Evolutionary conservation across 2,113 vertebrate species (phyloP).

Genomic region (Pollimyrus isidori): DNA sequence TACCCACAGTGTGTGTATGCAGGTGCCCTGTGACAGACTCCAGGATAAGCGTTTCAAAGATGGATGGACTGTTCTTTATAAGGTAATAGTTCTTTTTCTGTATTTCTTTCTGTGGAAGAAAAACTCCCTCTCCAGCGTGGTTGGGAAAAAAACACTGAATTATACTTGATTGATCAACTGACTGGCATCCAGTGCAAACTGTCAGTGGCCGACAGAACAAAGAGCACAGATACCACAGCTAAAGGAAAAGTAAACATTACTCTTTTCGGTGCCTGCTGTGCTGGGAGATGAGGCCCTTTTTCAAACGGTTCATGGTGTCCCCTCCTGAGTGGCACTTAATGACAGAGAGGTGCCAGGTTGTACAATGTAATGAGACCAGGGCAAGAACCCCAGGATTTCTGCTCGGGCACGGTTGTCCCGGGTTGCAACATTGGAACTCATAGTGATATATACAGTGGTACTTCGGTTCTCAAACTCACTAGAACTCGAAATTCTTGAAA

Average conservation of each 20-base stretch:
- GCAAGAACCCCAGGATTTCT: neutral
- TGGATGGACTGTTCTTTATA: neutral
- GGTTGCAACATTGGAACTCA: neutral
- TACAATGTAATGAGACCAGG: neutral
- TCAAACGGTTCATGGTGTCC: neutral
- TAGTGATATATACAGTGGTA: neutral
- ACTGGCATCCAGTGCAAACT: neutral
- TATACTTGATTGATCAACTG: neutral
- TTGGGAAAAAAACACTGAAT: neutral
- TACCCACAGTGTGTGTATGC: neutral
- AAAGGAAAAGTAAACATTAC: neutral
- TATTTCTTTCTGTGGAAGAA: neutral
- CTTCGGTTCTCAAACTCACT: no score
- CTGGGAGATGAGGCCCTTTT: neutral
- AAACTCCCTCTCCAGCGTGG: neutral
- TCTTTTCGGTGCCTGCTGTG: neutral
- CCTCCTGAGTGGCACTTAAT: neutral
- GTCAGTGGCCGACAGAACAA: neutral
- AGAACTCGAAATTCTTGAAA: no score
- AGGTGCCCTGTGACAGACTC: neutral
- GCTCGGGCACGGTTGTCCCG: neutral
- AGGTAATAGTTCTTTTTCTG: neutral
- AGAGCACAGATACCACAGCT: neutral
- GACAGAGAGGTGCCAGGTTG: neutral
- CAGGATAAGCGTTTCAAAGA: neutral